Percentiles rank a stretch among this genome's conserved stretches.
These are phyloP conservation scores for Cantharis nigra DNA, from an alignment of 2,888 invertebrate genomes.

Conservation along the genomic window DNA sequence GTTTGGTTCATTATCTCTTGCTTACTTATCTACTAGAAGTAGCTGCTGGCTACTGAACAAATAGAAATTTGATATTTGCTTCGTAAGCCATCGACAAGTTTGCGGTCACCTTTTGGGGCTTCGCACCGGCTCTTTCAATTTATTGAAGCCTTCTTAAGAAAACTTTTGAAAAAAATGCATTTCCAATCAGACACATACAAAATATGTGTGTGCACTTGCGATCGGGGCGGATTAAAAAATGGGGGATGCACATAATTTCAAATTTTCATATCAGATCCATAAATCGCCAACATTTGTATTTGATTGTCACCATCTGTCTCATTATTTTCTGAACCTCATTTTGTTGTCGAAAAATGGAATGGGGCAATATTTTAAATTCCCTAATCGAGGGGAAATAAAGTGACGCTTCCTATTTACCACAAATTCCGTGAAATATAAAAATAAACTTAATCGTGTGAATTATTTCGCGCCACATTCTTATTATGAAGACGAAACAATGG, in stretches of 20 bases:
- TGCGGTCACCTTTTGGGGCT: not conserved
- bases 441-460: not conserved
- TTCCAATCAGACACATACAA: not conserved
- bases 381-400: not conserved
- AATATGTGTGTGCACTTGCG: not conserved
- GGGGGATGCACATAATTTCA: not conserved
- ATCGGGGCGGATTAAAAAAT: not conserved
- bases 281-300: not conserved
- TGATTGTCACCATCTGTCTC: conserved; percentile 2
- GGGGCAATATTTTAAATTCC: conserved; percentile 7
- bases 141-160: not conserved
- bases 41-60: not conserved
- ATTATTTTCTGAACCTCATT: not conserved
- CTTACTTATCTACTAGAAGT: not conserved
- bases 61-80: conserved; percentile 1
- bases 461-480: not conserved
- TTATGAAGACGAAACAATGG: not conserved
- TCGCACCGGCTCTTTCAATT: not conserved
- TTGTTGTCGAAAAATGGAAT: conserved; percentile 9
- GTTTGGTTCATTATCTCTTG: conserved; percentile 1
- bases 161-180: not conserved
- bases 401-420: not conserved
- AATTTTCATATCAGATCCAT: not conserved
- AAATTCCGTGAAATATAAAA: not conserved
- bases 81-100: not conserved